Conservation (phyloP, 2,113 vertebrate genomes). For the Sylvietta virens region DNA sequence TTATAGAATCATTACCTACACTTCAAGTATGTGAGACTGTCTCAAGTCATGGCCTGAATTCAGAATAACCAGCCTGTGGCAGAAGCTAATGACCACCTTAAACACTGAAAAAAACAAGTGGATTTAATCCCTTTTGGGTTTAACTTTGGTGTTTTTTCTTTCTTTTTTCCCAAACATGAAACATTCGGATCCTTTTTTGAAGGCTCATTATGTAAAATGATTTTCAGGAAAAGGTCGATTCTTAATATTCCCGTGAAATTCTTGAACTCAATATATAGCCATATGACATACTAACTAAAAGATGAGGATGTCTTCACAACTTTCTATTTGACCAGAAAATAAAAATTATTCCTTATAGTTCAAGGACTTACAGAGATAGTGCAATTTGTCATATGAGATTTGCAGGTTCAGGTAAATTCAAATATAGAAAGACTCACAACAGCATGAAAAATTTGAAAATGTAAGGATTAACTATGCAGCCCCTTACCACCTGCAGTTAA, state of each 20-base stretch:
- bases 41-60: not conserved
- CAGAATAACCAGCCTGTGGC: not conserved
- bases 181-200: not conserved
- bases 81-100: not conserved
- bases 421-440: not conserved
- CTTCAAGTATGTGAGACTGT: not conserved
- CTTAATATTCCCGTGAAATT: not conserved
- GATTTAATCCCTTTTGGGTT: not conserved
- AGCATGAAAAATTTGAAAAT: not conserved
- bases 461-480: not conserved
- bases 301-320: not conserved
- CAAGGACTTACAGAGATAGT: not conserved
- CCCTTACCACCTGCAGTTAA: not conserved
- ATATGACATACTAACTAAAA: not conserved
- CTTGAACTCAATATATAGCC: not conserved
- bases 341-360: not conserved
- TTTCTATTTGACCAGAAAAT: not conserved
- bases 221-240: not conserved
- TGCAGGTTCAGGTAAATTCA: not conserved
- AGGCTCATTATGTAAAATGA: not conserved
- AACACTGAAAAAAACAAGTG: not conserved
- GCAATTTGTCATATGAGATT: not conserved
- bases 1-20: not conserved
- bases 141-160: not conserved
- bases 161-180: not conserved